Evolutionary conservation across 2,113 vertebrate species (phyloP).

Genomic region (Syngnathoides biaculeatus): DNA sequence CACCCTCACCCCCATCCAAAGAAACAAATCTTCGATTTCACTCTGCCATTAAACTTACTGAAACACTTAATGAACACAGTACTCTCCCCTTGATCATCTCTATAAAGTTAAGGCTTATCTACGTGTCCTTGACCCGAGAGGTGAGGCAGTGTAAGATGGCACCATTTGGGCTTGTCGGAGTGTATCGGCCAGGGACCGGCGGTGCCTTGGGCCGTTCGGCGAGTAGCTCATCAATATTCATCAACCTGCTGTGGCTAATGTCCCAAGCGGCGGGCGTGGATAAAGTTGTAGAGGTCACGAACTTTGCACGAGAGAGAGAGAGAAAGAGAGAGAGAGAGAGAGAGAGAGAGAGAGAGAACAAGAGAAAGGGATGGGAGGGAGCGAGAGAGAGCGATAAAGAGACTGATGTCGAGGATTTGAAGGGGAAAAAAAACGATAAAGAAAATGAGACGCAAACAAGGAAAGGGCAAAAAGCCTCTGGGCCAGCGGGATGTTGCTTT

Average conservation of each 20-base stretch:
- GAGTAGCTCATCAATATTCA: constrained; percentile 72
- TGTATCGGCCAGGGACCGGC: constrained; percentile 39
- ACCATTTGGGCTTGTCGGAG: constrained; percentile 22
- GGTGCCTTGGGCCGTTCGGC: constrained; percentile 57
- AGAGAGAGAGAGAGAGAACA: constrained; percentile 15
- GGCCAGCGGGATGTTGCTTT: constrained; percentile 21
- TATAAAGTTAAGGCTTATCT: not conserved
- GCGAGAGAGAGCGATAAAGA: constrained; percentile 17
- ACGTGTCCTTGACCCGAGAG: not conserved
- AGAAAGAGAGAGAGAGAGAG: constrained; percentile 6
- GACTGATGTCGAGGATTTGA: constrained; percentile 16
- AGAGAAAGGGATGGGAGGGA: constrained; percentile 5
- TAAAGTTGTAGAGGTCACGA: constrained; percentile 68
- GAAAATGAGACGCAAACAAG: constrained; percentile 33
- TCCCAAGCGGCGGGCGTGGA: constrained; percentile 55
- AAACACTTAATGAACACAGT: too few species aligned
- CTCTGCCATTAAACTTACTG: not conserved
- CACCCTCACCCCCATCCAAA: too few species aligned
- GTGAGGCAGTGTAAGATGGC: not conserved
- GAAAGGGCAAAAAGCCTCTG: constrained; percentile 36
- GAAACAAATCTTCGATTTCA: not conserved
- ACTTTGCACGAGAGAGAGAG: constrained; percentile 35
- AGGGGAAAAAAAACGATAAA: constrained; percentile 22
- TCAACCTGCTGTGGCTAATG: constrained; percentile 54
- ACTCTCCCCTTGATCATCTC: not conserved